Percentiles rank a stretch among this genome's conserved stretches.
phyloP scores from a whole-genome alignment of 2,113 vertebrate genomes.

The Carettochelys insculpta region DNA sequence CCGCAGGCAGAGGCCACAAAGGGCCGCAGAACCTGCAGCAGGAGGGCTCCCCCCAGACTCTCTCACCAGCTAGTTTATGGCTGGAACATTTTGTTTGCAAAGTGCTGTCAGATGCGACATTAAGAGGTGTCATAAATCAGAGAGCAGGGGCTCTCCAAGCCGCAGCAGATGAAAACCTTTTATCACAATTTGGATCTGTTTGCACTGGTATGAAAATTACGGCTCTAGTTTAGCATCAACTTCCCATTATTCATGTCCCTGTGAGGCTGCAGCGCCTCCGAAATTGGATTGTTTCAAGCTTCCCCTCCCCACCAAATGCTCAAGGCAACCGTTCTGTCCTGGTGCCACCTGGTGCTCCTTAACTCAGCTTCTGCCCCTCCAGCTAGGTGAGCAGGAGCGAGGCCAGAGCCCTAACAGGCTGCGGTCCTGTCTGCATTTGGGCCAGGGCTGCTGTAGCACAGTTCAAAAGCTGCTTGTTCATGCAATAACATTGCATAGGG shows the following conservation, averaged over 20 bases:
- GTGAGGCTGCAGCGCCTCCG: conserved; percentile 40
- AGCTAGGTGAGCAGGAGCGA: neutral
- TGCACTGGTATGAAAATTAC: conserved; percentile 75
- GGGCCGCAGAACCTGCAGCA: neutral
- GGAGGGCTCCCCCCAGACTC: neutral
- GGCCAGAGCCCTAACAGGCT: too few species aligned
- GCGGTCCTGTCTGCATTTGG: too few species aligned
- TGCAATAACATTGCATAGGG: too few species aligned
- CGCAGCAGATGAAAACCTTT: conserved; percentile 73
- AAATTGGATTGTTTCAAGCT: conserved; percentile 70
- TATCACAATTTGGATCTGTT: conserved; percentile 76
- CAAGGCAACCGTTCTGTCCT: neutral
- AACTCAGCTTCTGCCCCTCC: neutral
- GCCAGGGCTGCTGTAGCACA: too few species aligned
- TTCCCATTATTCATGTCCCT: conserved; percentile 74
- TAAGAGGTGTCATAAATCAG: conserved; percentile 72
- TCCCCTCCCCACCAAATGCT: conserved; percentile 7
- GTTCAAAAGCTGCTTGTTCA: too few species aligned
- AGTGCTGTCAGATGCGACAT: conserved; percentile 72
- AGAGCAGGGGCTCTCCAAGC: conserved; percentile 59
- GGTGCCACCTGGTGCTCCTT: neutral
- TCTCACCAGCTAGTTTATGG: conserved; percentile 44
- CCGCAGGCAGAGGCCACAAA: neutral
- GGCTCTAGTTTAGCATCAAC: conserved; percentile 67
- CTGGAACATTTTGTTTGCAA: conserved; percentile 71